These are phyloP conservation scores for Zaprionus nigranus DNA, from an alignment of 1,140 invertebrate genomes.

Conservation along the genomic window DNA sequence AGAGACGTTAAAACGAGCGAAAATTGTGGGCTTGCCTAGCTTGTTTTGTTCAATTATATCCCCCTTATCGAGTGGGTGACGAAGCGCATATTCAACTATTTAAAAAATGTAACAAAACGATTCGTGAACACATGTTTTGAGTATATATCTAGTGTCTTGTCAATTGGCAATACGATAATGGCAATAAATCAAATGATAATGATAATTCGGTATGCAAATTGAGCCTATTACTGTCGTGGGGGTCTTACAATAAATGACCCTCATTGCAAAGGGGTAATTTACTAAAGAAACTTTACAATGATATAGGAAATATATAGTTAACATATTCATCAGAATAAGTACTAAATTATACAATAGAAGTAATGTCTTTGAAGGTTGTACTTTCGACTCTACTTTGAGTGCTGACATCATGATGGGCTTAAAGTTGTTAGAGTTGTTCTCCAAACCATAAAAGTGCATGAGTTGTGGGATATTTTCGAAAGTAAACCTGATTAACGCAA, in stretches of 20 bases:
- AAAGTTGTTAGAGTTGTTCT: not conserved
- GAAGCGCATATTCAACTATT: not conserved
- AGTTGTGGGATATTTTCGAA: conserved; percentile 1
- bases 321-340: not conserved
- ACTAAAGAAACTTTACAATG: not conserved
- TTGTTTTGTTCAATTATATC: not conserved
- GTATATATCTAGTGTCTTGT: not conserved
- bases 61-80: conserved; percentile 1
- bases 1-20: not conserved
- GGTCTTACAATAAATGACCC: too few relatives aligned
- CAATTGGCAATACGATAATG: not conserved
- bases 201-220: conserved; percentile 21
- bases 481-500: not conserved
- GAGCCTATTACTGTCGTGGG: not conserved
- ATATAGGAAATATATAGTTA: not conserved
- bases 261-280: not conserved
- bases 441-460: not conserved
- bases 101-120: not conserved
- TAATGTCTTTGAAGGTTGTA: too few relatives aligned
- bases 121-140: not conserved
- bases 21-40: conserved; percentile 13
- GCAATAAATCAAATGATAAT: conserved; percentile 7
- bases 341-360: not conserved
- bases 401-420: not conserved
- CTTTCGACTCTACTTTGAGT: not conserved